phyloP scores from a whole-genome alignment of 2,113 vertebrate species.

The Lagenorhynchus albirostris region DNA sequence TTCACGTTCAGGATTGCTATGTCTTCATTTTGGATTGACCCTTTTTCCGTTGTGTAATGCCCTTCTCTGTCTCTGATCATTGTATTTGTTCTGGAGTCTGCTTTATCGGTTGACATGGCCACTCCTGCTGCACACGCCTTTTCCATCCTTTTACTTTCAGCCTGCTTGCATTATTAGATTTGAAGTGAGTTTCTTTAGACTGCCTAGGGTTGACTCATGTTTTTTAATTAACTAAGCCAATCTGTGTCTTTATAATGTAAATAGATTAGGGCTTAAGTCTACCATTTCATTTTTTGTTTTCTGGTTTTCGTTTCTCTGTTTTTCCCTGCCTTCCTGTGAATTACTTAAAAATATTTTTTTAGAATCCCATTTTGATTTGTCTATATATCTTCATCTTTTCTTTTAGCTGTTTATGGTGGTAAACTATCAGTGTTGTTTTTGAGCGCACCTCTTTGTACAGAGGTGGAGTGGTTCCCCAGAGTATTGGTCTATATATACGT shows the following conservation, averaged over 20 bases:
- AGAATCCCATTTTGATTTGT: background rate
- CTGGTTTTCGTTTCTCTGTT: background rate
- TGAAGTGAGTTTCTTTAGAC: background rate
- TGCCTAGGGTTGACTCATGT: background rate
- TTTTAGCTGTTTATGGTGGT: too few relatives aligned
- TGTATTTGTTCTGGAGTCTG: background rate
- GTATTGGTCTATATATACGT: rapidly evolving
- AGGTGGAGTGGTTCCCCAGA: background rate
- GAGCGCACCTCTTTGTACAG: rapidly evolving
- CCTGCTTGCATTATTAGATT: too few relatives aligned
- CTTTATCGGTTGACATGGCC: rapidly evolving
- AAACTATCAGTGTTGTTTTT: rapidly evolving
- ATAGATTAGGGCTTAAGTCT: background rate
- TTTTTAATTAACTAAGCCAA: background rate
- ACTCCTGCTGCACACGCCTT: too few relatives aligned
- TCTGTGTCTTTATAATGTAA: background rate
- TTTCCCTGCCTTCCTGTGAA: background rate
- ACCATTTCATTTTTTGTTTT: background rate
- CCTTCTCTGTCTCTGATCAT: rapidly evolving
- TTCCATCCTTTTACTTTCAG: rapidly evolving
- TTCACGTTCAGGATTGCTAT: rapidly evolving
- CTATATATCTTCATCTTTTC: background rate
- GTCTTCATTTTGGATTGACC: rapidly evolving
- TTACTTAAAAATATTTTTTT: too few relatives aligned
- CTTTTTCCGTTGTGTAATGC: rapidly evolving